These are phyloP conservation scores for Bergia puertoricense DNA, from an alignment of 92 coral and sea anemone species.

Conservation along the genomic window DNA sequence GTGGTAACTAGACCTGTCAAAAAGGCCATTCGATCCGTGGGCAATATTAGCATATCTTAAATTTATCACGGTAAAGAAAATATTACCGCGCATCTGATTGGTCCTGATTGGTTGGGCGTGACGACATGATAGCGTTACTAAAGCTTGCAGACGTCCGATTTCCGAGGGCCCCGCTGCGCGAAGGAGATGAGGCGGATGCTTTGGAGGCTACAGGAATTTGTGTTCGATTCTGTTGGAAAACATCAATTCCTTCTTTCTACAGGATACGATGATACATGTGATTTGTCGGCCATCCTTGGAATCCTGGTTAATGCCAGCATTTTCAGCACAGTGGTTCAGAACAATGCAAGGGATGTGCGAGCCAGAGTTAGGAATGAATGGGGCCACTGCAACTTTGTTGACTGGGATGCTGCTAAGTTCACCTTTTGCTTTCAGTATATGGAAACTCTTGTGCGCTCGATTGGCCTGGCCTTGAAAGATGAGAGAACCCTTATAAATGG, in stretches of 20 bases:
- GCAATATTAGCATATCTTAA: too few relatives aligned
- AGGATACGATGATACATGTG: slow-evolving; percentile 80
- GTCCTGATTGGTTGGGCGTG: too few relatives aligned
- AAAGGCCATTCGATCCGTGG: too few relatives aligned
- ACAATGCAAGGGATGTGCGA: slow-evolving; percentile 63
- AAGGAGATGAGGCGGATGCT: too few relatives aligned
- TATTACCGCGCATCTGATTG: too few relatives aligned
- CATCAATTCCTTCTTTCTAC: not conserved
- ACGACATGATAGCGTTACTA: too few relatives aligned
- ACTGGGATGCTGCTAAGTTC: slow-evolving; percentile 61
- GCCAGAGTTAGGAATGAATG: slow-evolving; percentile 71
- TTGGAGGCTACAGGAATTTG: too few relatives aligned
- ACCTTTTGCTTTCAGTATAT: slow-evolving; percentile 63
- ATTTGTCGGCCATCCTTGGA: slow-evolving; percentile 78
- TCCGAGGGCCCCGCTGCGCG: too few relatives aligned
- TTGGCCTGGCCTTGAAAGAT: slow-evolving; percentile 54
- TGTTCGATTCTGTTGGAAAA: too few relatives aligned
- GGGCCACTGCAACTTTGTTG: slow-evolving; percentile 83
- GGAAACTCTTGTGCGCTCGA: slow-evolving; percentile 64
- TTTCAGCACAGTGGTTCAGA: slow-evolving; percentile 52
- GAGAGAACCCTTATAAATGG: slow-evolving; percentile 51
- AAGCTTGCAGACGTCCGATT: too few relatives aligned
- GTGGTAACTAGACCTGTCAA: too few relatives aligned
- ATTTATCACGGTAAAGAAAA: too few relatives aligned
- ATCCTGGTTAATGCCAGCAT: slow-evolving; percentile 58